These are phyloP conservation scores for Tetranychus piercei DNA, from an alignment of 2,888 invertebrate genomes.

Conservation along the genomic window DNA sequence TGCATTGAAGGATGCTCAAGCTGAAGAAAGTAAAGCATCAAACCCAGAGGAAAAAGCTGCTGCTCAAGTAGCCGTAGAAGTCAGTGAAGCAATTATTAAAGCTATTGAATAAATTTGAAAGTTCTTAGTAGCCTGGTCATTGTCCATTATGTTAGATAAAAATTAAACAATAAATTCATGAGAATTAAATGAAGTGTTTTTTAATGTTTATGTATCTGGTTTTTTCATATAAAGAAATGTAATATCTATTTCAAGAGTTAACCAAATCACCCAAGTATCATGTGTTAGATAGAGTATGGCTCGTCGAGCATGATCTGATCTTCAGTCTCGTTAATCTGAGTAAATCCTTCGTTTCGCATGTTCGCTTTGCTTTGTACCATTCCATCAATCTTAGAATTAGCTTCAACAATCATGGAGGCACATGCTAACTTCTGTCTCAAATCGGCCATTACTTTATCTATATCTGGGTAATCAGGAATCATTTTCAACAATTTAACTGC, in stretches of 20 bases:
- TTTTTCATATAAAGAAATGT: not conserved
- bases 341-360: not conserved
- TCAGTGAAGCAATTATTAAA: conserved; percentile 77
- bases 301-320: not conserved
- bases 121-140: not conserved
- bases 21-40: conserved; percentile 55
- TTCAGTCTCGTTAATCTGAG: not conserved
- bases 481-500: not conserved
- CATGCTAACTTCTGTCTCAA: not conserved
- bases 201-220: not conserved
- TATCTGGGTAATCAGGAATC: not conserved
- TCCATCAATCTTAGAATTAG: not conserved
- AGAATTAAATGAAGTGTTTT: not conserved
- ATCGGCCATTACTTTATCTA: not conserved
- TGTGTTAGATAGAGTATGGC: not conserved
- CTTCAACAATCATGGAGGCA: not conserved
- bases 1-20: conserved; percentile 61
- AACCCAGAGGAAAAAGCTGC: conserved; percentile 68
- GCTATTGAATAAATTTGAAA: conserved; percentile 38
- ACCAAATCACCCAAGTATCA: too few species aligned
- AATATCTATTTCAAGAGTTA: not conserved
- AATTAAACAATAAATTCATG: conserved; percentile 1
- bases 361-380: not conserved
- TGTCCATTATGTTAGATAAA: not conserved
- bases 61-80: conserved; percentile 80